phyloP scores from a whole-genome alignment of 2,797 vertebrate genomes.

The Hirundo rustica region DNA sequence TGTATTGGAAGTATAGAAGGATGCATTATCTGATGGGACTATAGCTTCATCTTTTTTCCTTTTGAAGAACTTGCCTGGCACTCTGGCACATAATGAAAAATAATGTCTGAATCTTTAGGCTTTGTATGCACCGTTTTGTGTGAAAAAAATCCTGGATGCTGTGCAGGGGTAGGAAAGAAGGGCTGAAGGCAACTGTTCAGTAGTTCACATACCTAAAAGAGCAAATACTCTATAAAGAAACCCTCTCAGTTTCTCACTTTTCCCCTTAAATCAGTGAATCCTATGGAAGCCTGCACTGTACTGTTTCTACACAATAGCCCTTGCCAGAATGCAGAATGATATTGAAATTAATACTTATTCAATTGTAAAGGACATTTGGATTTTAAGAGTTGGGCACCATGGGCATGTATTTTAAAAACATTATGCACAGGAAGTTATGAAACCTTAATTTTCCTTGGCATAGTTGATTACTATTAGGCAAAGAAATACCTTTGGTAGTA shows the following conservation, averaged over 20 bases:
- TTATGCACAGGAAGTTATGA: neutral
- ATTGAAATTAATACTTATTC: neutral
- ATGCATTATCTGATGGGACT: neutral
- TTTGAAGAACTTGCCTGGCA: neutral
- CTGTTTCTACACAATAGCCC: neutral
- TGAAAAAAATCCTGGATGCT: neutral
- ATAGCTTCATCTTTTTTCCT: neutral
- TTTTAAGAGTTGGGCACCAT: neutral
- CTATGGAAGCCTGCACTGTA: neutral
- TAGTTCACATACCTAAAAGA: neutral
- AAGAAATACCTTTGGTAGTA: neutral
- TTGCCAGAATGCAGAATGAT: neutral
- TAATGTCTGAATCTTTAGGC: neutral
- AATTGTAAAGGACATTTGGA: neutral
- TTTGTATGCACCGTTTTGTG: neutral
- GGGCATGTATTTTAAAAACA: neutral
- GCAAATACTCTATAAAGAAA: neutral
- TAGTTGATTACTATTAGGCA: neutral
- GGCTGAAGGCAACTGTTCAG: neutral
- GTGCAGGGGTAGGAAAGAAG: neutral
- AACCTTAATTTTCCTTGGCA: neutral
- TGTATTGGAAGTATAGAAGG: neutral
- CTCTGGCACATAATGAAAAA: neutral
- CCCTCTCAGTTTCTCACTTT: neutral
- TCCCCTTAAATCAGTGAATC: neutral